These are phyloP conservation scores for Pardosa pseudoannulata DNA, from an alignment of 2,888 invertebrate genomes.

Conservation along the genomic window DNA sequence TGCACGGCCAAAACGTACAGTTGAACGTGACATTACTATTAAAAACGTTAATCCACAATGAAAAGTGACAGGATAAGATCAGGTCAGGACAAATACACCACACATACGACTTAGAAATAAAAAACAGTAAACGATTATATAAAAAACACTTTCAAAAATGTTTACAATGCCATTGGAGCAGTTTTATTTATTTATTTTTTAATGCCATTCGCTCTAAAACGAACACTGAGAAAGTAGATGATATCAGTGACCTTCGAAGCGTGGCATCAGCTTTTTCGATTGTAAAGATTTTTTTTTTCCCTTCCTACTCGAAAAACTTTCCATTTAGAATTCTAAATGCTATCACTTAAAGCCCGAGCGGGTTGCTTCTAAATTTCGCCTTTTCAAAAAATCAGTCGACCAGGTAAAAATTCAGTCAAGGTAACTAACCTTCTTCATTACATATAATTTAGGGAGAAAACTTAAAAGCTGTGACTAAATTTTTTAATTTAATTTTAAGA, in stretches of 20 bases:
- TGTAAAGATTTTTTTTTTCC: background rate
- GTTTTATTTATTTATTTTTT: too few relatives aligned
- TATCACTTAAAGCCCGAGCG: too few relatives aligned
- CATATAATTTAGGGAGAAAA: too few relatives aligned
- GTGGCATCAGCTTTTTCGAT: background rate
- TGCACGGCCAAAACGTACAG: too few relatives aligned
- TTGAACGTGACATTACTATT: conserved; percentile 34
- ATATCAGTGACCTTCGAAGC: background rate
- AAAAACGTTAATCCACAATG: conserved; percentile 37
- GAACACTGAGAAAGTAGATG: too few relatives aligned
- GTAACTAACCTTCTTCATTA: too few relatives aligned
- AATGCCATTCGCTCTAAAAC: background rate
- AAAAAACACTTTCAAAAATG: background rate
- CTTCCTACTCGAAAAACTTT: background rate
- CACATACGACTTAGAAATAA: background rate
- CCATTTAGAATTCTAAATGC: background rate
- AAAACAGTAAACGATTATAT: background rate
- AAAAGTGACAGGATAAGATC: conserved; percentile 25
- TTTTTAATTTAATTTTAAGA: too few relatives aligned
- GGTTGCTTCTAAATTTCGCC: too few relatives aligned
- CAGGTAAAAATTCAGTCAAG: too few relatives aligned
- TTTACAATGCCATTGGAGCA: background rate
- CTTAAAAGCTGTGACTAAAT: too few relatives aligned
- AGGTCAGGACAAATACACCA: conserved; percentile 37
- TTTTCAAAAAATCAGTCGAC: too few relatives aligned